Conservation (phyloP, 92 coral and sea anemone species). For the Bergia puertoricense region DNA sequence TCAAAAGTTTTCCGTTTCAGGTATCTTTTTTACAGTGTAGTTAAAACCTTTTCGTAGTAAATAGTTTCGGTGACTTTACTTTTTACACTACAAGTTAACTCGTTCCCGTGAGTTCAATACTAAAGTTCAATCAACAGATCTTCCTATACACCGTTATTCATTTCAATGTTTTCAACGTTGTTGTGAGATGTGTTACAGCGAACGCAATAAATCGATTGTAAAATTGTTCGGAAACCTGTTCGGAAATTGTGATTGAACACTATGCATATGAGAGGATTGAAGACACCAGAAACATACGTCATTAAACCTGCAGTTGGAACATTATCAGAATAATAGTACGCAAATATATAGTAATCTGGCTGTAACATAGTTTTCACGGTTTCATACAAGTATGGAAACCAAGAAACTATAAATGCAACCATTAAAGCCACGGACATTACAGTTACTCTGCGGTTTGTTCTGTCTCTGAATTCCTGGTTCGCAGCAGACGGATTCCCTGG, state of each 20-base stretch:
- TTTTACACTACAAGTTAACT: no score
- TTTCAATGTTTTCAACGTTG: no score
- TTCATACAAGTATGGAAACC: not conserved
- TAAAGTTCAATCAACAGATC: no score
- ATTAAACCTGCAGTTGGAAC: no score
- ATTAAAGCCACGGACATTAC: not conserved
- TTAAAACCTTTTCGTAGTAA: no score
- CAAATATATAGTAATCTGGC: not conserved
- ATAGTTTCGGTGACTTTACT: no score
- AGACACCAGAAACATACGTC: not conserved
- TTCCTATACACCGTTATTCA: no score
- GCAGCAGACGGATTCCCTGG: not conserved
- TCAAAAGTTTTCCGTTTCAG: no score
- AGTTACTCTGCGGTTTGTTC: not conserved
- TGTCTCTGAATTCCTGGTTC: not conserved
- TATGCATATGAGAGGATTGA: constrained; percentile 1
- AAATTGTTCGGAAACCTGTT: not conserved
- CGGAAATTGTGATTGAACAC: not conserved
- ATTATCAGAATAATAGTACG: not conserved
- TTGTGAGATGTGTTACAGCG: not conserved
- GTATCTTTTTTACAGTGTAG: no score
- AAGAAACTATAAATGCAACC: not conserved
- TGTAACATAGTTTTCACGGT: not conserved
- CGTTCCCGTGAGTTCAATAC: no score
- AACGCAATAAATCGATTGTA: not conserved